Evolutionary conservation across 1,140 invertebrate species (phyloP), one percentile per base, ranked within the genome.

Genomic region (Coelopa frigida): DNA sequence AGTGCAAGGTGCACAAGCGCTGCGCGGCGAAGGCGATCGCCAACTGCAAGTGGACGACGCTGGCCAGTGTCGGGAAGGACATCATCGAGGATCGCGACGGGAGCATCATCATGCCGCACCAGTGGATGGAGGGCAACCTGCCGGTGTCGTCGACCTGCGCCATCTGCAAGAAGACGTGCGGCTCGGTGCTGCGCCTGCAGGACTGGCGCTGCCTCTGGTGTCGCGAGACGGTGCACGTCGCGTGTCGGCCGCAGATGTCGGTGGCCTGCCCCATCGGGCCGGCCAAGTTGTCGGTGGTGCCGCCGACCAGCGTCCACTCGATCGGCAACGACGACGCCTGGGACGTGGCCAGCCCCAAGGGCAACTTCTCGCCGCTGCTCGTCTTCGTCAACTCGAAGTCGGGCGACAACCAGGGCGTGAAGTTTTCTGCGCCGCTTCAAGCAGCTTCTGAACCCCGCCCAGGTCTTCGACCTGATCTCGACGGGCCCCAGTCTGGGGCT

Each of bases 311-410:
- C 35, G 79, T 98, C 29, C 89, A 94, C 73, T 90, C 84, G 45
- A 87, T 94, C 59, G 88, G 85, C 70, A 80, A 80, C 35, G 92
- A 87, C 71, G 91, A 92, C 62, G 84, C 86, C 41, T 95, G 92
- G 89, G 87, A 92, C 69, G 85, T 83, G n/a, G 76, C 83, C 46
- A 71, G 88, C 72, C 83, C 85, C 44, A 79, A 79, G 46, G 83
- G 81, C 5, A 60, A 79, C 62, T 64, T 77, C 59, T 57, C 78
- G 58, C 93, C 94, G 24, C 79, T 97, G 36, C 78, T 97, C 46
- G 93, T 97, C 32, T 96, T 96, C 68, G 92, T 97, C 52, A 98
- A 98, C 74, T 95, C 93, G 37, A 94, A 96, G 74, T 94, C 91
- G 47, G 94, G 94, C 55, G 94, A 97, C 75, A 96, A 96, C 74